Evolutionary conservation across 2,797 vertebrate genomes (phyloP), one percentile per base, ranked within the genome.

Genomic region (Tauraco hartlaubi): DNA sequence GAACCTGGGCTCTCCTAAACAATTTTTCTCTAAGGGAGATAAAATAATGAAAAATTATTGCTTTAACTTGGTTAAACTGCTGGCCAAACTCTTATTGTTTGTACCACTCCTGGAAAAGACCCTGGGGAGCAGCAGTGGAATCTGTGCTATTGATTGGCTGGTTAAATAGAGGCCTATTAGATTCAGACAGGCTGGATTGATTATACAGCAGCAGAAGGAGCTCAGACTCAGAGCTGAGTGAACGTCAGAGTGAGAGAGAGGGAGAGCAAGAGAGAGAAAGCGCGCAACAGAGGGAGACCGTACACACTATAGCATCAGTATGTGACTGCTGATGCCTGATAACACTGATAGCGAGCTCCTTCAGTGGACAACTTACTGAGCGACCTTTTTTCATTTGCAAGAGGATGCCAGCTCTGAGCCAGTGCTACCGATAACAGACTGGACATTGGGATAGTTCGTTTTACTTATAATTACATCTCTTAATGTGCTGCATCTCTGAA

Each of bases 141-240:
- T 97, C 91, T 90, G 88, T 67, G 95, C 90, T 98, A 98, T 98
- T 97, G 98, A 99, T 98, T 97, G 97, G 89, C 97, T 98, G 97
- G 98, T 98, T 98, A 98, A 98, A 98, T 76, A 97, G 97, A 97
- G 94, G 96, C 94, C 97, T 97, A 96, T 98, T 98, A 97, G 97
- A 97, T 97, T 96, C 98, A 98, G 98, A 97, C 96, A 95, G 97
- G 96, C 96, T 97, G 68, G 96, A 98, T 96, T 98, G 98, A 98
- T 98, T 98, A 96, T 83, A 98, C 89, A 94, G 96, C 97, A 94
- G 92, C 80, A 96, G 97, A 89, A 91, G 94, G 96, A 97, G 97
- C 96, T 92, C 74, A 84, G 97, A 58, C 93, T 97, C 95, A 17
- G 96, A 97, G 96, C 96, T 93, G 94, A 97, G 94, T 61, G 91